These are phyloP conservation scores for Hephaestus fuliginosus DNA, from an alignment of 2,797 vertebrate genomes.

Conservation along the genomic window DNA sequence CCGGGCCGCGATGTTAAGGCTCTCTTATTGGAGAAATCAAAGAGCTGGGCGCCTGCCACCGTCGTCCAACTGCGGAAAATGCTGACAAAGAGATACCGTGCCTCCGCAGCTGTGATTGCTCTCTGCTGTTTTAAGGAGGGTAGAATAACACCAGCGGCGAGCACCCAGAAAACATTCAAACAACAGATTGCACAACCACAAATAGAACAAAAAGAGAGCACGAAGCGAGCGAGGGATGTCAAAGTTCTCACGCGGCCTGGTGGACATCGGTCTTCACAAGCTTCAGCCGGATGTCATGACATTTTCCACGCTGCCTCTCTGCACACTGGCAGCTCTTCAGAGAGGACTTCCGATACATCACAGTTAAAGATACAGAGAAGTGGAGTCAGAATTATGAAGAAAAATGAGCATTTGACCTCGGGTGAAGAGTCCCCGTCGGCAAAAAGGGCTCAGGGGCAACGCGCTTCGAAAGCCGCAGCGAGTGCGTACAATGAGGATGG, in stretches of 20 bases:
- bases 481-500: constrained; percentile 18
- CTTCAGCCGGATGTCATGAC: constrained; percentile 14
- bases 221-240: not conserved
- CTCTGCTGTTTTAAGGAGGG: not conserved
- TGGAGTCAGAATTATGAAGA: constrained; percentile 4
- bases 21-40: constrained; percentile 40
- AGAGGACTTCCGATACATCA: constrained; percentile 17
- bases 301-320: constrained; percentile 17
- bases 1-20: constrained; percentile 39
- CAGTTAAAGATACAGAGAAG: constrained; percentile 4
- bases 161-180: constrained; percentile 1
- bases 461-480: constrained; percentile 34
- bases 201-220: constrained; percentile 2
- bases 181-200: not conserved
- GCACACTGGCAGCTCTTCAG: constrained; percentile 19
- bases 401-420: constrained; percentile 11
- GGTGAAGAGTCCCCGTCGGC: not conserved
- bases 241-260: constrained; percentile 4
- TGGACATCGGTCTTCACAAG: not conserved
- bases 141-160: constrained; percentile 9
- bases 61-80: constrained; percentile 27
- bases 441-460: constrained; percentile 19
- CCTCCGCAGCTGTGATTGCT: constrained; percentile 14
- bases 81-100: constrained; percentile 36
- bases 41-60: constrained; percentile 18